Conservation (phyloP, 2,797 vertebrate species). For the Mus caroli region DNA sequence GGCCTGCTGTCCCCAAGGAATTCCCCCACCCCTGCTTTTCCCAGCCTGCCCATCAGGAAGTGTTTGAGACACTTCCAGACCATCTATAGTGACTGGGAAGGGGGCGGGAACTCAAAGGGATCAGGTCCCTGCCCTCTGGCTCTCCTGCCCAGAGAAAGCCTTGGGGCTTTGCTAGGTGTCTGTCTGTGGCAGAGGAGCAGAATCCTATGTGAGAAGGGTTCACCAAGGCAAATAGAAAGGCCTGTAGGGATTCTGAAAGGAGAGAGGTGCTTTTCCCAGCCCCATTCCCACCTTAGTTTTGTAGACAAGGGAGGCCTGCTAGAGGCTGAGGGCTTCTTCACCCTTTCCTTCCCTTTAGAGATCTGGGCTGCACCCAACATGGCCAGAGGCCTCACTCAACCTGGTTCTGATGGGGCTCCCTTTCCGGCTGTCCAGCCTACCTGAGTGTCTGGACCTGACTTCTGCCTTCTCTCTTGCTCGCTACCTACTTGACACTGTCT, state of each 20-base stretch:
- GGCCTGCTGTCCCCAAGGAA: not conserved
- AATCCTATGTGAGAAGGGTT: not conserved
- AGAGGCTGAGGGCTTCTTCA: not conserved
- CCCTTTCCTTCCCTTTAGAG: not conserved
- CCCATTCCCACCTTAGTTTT: not conserved
- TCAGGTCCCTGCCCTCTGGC: not conserved
- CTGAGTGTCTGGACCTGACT: slow-evolving; percentile 73
- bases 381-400: not conserved
- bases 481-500: slow-evolving; percentile 79
- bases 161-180: not conserved
- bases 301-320: not conserved
- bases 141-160: not conserved
- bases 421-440: slow-evolving; percentile 63
- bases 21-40: not conserved
- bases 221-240: slow-evolving; percentile 18
- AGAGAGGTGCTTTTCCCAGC: not conserved
- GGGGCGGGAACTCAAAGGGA: not conserved
- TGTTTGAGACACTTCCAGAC: slow-evolving; percentile 3
- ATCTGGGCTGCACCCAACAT: not conserved
- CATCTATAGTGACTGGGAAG: not conserved
- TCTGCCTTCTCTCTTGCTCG: slow-evolving; percentile 73
- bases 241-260: not conserved
- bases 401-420: not conserved
- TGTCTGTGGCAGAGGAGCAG: not conserved
- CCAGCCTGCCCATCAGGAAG: not conserved